Percentiles rank a stretch among this genome's conserved stretches.
These are phyloP conservation scores for Mycalesis mineus DNA, from an alignment of 2,888 invertebrate species.

Conservation along the genomic window DNA sequence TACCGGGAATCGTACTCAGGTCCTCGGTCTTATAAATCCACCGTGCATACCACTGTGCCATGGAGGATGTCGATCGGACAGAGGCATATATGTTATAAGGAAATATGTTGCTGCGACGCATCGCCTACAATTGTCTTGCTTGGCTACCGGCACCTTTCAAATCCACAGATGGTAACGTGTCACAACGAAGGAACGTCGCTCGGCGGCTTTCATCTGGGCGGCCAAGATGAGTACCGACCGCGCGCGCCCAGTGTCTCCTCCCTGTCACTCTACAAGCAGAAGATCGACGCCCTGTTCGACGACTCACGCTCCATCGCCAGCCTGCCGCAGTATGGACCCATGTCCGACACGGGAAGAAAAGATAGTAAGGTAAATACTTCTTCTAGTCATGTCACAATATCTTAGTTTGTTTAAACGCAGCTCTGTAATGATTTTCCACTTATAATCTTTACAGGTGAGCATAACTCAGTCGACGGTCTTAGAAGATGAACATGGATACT, in stretches of 20 bases:
- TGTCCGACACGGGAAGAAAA: conserved; percentile 47
- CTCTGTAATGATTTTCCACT: neutral
- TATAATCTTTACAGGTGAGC: conserved; percentile 48
- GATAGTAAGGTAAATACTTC: conserved; percentile 53
- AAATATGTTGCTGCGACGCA: too few species aligned
- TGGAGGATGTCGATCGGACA: too few species aligned
- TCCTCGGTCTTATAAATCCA: too few species aligned
- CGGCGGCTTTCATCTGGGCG: conserved; percentile 67
- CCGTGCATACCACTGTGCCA: too few species aligned
- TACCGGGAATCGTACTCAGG: too few species aligned
- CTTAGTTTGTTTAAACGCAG: neutral
- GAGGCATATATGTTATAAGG: too few species aligned
- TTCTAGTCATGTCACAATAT: neutral
- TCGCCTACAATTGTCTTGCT: too few species aligned
- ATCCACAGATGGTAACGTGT: conserved; percentile 68
- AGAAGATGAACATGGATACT: conserved; percentile 67
- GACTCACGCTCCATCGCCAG: conserved; percentile 81
- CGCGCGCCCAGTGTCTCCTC: conserved; percentile 69
- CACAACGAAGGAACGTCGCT: conserved; percentile 59
- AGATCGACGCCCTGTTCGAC: conserved; percentile 92
- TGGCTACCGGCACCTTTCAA: neutral
- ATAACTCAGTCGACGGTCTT: conserved; percentile 52
- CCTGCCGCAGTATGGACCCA: conserved; percentile 52
- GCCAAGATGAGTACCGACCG: conserved; percentile 60
- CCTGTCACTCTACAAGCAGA: conserved; percentile 86